Percentiles rank a stretch among this genome's conserved stretches.
These are phyloP conservation scores for Ibycter americanus DNA, from an alignment of 2,797 vertebrate genomes.

Conservation along the genomic window DNA sequence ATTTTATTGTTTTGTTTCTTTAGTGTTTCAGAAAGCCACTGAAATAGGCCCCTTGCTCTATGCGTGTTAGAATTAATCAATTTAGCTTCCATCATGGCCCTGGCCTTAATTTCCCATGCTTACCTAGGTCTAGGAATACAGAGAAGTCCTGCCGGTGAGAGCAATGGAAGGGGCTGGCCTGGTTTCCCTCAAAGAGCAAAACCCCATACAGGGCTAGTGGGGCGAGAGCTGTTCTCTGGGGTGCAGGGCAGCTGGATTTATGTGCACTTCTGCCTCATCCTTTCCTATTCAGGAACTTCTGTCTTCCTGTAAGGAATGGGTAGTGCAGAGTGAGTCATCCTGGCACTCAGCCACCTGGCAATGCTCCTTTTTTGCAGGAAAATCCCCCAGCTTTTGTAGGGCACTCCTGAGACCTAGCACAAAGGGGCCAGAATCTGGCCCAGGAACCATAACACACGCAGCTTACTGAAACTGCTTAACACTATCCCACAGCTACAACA, in stretches of 20 bases:
- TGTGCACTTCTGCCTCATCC: slow-evolving; percentile 17
- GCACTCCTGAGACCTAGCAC: slow-evolving; percentile 36
- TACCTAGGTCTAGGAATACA: background rate
- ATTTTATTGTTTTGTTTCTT: background rate
- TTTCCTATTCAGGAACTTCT: slow-evolving; percentile 61
- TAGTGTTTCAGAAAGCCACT: background rate
- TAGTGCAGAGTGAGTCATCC: slow-evolving; percentile 39
- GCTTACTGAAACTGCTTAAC: slow-evolving; percentile 30
- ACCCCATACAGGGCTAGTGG: background rate
- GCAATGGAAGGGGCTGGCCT: background rate
- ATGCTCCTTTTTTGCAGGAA: slow-evolving; percentile 17
- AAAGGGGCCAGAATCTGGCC: slow-evolving; percentile 33
- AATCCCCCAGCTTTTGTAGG: background rate
- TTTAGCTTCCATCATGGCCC: background rate
- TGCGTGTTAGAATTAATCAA: background rate
- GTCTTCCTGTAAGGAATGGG: slow-evolving; percentile 53
- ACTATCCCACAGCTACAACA: slow-evolving; percentile 23
- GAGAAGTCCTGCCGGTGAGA: background rate
- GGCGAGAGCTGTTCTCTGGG: background rate
- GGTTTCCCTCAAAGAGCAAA: background rate
- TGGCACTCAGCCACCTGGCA: slow-evolving; percentile 39
- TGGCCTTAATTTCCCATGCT: background rate
- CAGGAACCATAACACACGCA: background rate
- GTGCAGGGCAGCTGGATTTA: slow-evolving; percentile 2
- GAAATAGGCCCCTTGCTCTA: background rate